Base-by-base conservation (phyloP, 2,797 vertebrate species). In the Darevskia nairensis region DNA sequence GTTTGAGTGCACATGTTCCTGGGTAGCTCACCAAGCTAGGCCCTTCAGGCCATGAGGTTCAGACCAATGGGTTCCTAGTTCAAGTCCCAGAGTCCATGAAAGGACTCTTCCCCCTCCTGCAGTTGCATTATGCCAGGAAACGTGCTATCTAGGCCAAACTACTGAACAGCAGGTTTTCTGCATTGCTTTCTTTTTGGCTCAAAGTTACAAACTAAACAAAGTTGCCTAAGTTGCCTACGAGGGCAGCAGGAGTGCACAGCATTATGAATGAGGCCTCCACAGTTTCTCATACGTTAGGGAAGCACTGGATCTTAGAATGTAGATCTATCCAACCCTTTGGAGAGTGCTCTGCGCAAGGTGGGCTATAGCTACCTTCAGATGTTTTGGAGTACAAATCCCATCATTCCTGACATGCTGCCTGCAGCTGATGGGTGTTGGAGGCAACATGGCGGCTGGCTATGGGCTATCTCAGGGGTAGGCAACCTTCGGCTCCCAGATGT, bases 241-340 rank as follows among this genome's bases (percentile, higher is more conserved):
- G 50, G 27, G 64, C 32, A 80, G 13, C 5, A 27, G 29, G 59
- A 11, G 21, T 2, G 7, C 17, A 21, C 4, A 27, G 39, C 21
- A 79, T 46, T 68, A 50, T 39, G 66, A 29, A 32, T 7, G 32
- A 32, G 66, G 72, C 50, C 7, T 44, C 68, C 29, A 59, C 29
- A 29, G 29, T 32, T 80, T 81, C 39, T 11, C 4, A 3, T 82
- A 7, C 4, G 4, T 35, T 84, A 2, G 23, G 44, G 29, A 25
- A 74, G n/a, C 23, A 59, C 78, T 35, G 50, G 29, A 32, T 15
- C 59, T 41, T 66, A 46, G n/a, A 55, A 35, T 59, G 50, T 7
- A 44, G 17, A 6, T 64, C 6, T 61, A 23, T 6, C 35, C 3
- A 0, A 0, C 29, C 0, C 0, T 17, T 41, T 27, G 32, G 59